Evolutionary conservation across 2,888 invertebrate genomes (phyloP), one percentile per base, ranked within the genome.

Genomic region (Clunio marinus): DNA sequence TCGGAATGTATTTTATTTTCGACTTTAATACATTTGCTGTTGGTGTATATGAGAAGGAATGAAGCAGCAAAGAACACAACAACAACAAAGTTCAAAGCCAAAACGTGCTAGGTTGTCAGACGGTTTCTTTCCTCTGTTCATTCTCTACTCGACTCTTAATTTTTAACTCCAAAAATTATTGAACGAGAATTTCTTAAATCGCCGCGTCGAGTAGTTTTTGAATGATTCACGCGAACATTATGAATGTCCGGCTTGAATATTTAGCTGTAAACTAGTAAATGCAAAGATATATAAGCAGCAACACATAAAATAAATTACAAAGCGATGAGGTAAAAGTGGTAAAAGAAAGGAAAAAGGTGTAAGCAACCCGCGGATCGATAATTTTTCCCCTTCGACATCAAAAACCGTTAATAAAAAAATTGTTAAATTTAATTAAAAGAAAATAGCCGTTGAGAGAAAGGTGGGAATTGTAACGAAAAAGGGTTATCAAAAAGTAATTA

Each of bases 401-500:
- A 57, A 24, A 25, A 51, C 24, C 8, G 57, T 57, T 57, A 57
- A 22, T 22, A 51, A 22, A 65, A 46, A 62, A 66, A 66, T 28
- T 66, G 66, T 66, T 66, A 51, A 66, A 66, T 66, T 66, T 66
- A 66, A 66, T 66, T 66, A 66, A 66, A 66, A 27, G 45, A 66
- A 66, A 66, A 66, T 66, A 66, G 32, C 46, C 28, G 22, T 13
- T 27, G n/a, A 25, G 46, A 3, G 63, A 46, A 27, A 46, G 46
- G n/a, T 17, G 63, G 27, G 24, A 60, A 41, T 37, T 22, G 41
- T 22, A 63, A 2, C 15, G 28, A 51, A 20, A 35, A 35, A 45
- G 66, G 65, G 66, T 51, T 66, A 66, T 66, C 66, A 66, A 66
- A 55, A 66, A 66, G 51, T 66, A 66, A 66, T 66, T 66, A 66